phyloP scores from a whole-genome alignment of 1,140 invertebrate species.

The Drosophila takahashii region DNA sequence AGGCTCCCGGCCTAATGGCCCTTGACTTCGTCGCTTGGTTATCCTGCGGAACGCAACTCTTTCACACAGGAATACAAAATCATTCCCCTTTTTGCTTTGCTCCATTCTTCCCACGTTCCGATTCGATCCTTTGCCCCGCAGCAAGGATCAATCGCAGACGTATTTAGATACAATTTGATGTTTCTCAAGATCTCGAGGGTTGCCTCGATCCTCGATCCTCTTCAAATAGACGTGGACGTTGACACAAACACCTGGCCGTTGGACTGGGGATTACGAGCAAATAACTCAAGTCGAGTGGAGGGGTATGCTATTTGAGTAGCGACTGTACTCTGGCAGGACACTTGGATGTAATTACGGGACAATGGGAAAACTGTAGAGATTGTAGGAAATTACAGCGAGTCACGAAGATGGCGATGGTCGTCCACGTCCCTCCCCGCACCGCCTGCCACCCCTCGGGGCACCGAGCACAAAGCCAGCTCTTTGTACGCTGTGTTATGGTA shows the following conservation, averaged over 20 bases:
- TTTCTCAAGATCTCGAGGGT: constrained; percentile 41
- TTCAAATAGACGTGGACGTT: constrained; percentile 66
- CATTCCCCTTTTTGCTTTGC: constrained; percentile 15
- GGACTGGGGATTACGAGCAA: constrained; percentile 40
- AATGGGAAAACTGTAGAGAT: constrained; percentile 15
- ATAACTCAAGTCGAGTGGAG: constrained; percentile 30
- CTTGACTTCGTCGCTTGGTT: constrained; percentile 58
- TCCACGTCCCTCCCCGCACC: constrained; percentile 19
- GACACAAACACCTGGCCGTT: constrained; percentile 72
- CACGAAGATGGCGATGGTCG: constrained; percentile 34
- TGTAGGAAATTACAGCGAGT: constrained; percentile 54
- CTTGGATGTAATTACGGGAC: constrained; percentile 44
- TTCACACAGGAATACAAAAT: constrained; percentile 24
- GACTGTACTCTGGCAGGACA: constrained; percentile 23
- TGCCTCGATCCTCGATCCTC: constrained; percentile 48
- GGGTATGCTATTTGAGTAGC: constrained; percentile 22
- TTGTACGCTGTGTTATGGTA: constrained; percentile 39
- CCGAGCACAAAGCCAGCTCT: constrained; percentile 61
- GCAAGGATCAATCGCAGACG: constrained; percentile 52
- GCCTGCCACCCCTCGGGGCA: constrained; percentile 7
- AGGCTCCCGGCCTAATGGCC: constrained; percentile 49
- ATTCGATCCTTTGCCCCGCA: constrained; percentile 24
- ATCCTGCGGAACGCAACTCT: constrained; percentile 60
- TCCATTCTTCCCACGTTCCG: constrained; percentile 68
- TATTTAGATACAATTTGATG: constrained; percentile 67